Evolutionary conservation across 2,797 vertebrate species (phyloP), one percentile per base, ranked within the genome.

Genomic region (Rhinella marina): DNA sequence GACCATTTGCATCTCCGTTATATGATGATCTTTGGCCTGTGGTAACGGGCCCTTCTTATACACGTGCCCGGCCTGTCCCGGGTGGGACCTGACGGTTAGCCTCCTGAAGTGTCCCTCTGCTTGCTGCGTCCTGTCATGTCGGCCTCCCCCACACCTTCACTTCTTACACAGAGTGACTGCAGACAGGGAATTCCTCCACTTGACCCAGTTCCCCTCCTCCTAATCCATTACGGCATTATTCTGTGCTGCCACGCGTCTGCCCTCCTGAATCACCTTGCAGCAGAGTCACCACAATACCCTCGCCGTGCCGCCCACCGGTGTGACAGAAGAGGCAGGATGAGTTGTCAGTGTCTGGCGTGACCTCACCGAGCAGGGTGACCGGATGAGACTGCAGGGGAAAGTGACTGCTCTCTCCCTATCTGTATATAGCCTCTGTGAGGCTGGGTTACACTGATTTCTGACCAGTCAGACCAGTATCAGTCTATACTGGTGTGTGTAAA

Each of bases 191-290:
- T 84, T 62, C 86, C 82, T 85, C 66, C n/a, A 23, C 72, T 68
- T 87, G 78, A 85, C 82, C 88, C 76, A 85, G 25, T 85, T 81
- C 72, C 82, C 66, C 48, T 81, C 82, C 77, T 41, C 25, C 19
- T 88, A 88, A 88, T 88, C 87, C 87, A 85, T 73, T 61, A 81
- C 83, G 80, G 27, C 86, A 11, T 66, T 48, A 17, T 68, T 76
- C 75, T 62, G 17, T 23, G 32, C 27, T 23, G 77, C 66, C 25
- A 41, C 41, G 19, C 66, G 32, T 70, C 82, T 68, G 68, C 66
- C 82, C 62, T 68, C 77, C 41, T 41, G 32, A 66, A 27, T 90
- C 82, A 90, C 86, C 82, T 90, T 76, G 76, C 56, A 59, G 77
- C 82, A 52, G 52, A 76, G 56, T n/a, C 48, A 64, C 29, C 19